A percentile compares a stretch with the other conserved stretches of the same genome.
Evolutionary conservation across 2,888 invertebrate genomes (phyloP).

Genomic region (Apamea epomidion): DNA sequence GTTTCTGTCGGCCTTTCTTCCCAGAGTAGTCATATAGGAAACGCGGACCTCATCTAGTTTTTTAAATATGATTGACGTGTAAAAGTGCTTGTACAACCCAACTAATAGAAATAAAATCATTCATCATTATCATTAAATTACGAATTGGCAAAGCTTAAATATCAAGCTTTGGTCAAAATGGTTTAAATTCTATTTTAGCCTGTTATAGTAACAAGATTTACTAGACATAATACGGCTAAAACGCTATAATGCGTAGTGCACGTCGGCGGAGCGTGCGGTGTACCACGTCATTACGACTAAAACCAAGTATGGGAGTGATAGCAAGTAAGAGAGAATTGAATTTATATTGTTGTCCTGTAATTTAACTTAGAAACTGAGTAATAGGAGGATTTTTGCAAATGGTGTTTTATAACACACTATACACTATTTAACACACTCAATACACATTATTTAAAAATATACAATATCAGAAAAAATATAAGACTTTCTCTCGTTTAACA

Average conservation of each 20-base stretch:
- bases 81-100: not conserved
- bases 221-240: slow-evolving; percentile 56
- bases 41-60: too few species aligned
- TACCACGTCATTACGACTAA: slow-evolving; percentile 64
- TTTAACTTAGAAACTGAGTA: not conserved
- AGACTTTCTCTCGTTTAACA: not conserved
- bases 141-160: not conserved
- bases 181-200: slow-evolving; percentile 25
- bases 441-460: not conserved
- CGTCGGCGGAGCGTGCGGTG: slow-evolving; percentile 58
- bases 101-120: not conserved
- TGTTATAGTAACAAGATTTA: slow-evolving; percentile 44
- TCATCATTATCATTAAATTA: not conserved
- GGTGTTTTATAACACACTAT: too few species aligned
- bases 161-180: not conserved
- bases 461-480: not conserved
- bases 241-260: slow-evolving; percentile 52
- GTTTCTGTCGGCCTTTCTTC: too few species aligned
- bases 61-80: too few species aligned
- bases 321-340: slow-evolving; percentile 30
- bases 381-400: not conserved
- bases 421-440: too few species aligned
- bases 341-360: slow-evolving; percentile 8
- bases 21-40: too few species aligned
- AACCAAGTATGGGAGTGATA: slow-evolving; percentile 38